phyloP scores from a whole-genome alignment of 2,888 invertebrate genomes.

The Tetragonula carbonaria region DNA sequence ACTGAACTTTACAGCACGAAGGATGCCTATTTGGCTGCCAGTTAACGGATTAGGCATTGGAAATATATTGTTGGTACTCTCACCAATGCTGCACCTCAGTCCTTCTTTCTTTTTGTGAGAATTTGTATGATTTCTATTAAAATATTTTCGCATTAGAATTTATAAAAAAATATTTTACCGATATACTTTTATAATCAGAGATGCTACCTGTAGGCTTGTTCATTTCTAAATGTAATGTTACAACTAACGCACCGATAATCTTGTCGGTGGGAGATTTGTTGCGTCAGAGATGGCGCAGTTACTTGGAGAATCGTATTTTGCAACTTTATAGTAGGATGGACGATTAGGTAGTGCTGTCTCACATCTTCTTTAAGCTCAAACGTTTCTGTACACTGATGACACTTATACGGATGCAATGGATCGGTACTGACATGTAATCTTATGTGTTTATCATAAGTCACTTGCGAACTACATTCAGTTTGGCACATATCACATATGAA shows the following conservation, averaged over 20 bases:
- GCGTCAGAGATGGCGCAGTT: slow-evolving; percentile 31
- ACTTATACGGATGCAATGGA: slow-evolving; percentile 74
- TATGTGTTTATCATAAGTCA: slow-evolving; percentile 69
- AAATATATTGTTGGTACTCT: slow-evolving; percentile 60
- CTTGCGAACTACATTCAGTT: slow-evolving; percentile 66
- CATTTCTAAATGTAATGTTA: slow-evolving; percentile 72
- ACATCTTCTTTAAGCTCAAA: slow-evolving; percentile 74
- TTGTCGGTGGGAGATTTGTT: slow-evolving; percentile 32
- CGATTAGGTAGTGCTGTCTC: slow-evolving; percentile 63
- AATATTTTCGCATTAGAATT: slow-evolving; percentile 25
- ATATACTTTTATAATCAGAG: not conserved
- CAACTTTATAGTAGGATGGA: slow-evolving; percentile 57
- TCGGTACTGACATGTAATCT: slow-evolving; percentile 74
- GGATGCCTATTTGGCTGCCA: slow-evolving; percentile 68
- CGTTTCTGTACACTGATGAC: slow-evolving; percentile 74
- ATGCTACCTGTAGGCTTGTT: slow-evolving; percentile 72
- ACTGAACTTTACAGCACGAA: slow-evolving; percentile 73
- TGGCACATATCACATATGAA: slow-evolving; percentile 77
- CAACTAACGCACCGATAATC: slow-evolving; percentile 68
- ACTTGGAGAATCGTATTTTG: slow-evolving; percentile 56
- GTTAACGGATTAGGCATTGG: slow-evolving; percentile 67
- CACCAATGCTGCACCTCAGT: slow-evolving; percentile 60
- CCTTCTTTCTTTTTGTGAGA: slow-evolving; percentile 68
- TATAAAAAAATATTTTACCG: not conserved
- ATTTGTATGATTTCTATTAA: slow-evolving; percentile 68